phyloP scores from a whole-genome alignment of 2,888 invertebrate genomes.

The Agrypnus murinus region DNA sequence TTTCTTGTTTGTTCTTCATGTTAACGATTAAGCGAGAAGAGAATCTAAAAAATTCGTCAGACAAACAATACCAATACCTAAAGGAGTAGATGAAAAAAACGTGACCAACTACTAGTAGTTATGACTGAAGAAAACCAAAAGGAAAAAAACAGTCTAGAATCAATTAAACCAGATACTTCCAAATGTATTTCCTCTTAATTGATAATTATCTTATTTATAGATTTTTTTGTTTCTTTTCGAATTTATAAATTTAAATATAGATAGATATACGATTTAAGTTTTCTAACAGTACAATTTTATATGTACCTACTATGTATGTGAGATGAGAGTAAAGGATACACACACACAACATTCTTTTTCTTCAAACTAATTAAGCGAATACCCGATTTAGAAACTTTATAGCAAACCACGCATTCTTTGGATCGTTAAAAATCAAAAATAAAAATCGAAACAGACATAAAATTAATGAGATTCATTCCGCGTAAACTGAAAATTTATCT shows the following conservation, averaged over 20 bases:
- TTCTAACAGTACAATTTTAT: conserved; percentile 30
- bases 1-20: conserved; percentile 7
- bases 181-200: conserved; percentile 36
- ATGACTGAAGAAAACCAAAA: neutral
- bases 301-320: no score
- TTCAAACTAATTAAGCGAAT: conserved; percentile 24
- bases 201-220: conserved; percentile 39
- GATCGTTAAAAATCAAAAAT: conserved; percentile 29
- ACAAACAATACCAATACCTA: conserved; percentile 22
- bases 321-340: no score
- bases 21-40: conserved; percentile 8
- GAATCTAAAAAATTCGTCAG: conserved; percentile 7
- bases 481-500: conserved; percentile 25
- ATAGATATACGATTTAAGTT: conserved; percentile 25
- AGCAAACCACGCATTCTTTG: conserved; percentile 26
- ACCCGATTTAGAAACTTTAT: conserved; percentile 21
- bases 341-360: neutral
- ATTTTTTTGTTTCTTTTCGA: conserved; percentile 11
- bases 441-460: conserved; percentile 19
- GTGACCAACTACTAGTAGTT: no score
- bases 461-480: conserved; percentile 28
- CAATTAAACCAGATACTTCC: conserved; percentile 33
- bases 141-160: no score
- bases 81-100: neutral
- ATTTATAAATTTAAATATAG: conserved; percentile 37